phyloP scores from a whole-genome alignment of 2,888 invertebrate genomes.

The Drosophila infuscata region DNA sequence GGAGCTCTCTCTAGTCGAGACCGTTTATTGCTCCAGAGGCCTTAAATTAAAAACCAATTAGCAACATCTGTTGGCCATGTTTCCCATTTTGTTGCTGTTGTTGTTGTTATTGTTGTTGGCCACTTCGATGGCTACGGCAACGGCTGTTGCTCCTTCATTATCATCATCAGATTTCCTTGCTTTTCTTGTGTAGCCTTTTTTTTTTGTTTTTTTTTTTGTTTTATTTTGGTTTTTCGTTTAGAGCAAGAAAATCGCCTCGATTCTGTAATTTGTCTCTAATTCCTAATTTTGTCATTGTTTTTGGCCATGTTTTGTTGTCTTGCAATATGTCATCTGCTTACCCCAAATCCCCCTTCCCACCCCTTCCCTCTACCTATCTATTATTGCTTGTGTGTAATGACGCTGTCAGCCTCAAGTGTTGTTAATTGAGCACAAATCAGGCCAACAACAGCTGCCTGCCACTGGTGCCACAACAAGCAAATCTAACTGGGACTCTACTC shows the following conservation, averaged over 20 bases:
- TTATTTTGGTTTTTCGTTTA: conserved; percentile 2
- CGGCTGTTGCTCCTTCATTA: conserved; percentile 25
- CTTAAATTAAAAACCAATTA: conserved; percentile 71
- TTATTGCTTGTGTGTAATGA: conserved; percentile 26
- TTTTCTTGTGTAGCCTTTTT: background rate
- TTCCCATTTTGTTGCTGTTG: conserved; percentile 46
- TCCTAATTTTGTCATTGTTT: conserved; percentile 42
- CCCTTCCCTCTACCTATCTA: background rate
- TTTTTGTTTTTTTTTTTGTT: background rate
- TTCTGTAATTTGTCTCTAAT: conserved; percentile 63
- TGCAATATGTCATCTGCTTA: conserved; percentile 51
- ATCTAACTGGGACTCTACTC: background rate
- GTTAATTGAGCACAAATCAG: conserved; percentile 59
- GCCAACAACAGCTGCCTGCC: conserved; percentile 19
- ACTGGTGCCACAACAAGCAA: conserved; percentile 2
- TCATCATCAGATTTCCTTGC: conserved; percentile 23
- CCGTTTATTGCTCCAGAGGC: conserved; percentile 69
- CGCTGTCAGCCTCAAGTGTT: conserved; percentile 44
- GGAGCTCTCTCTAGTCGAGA: conserved; percentile 14
- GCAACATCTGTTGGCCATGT: conserved; percentile 68
- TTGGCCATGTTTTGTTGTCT: conserved; percentile 47
- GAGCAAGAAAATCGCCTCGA: background rate
- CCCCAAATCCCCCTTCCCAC: background rate
- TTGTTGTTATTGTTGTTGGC: conserved; percentile 24
- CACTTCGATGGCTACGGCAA: conserved; percentile 19